A percentile compares a stretch with the other conserved stretches of the same genome.
Conservation (phyloP, 2,888 invertebrate genomes). For the Conops quadrifasciatus region DNA sequence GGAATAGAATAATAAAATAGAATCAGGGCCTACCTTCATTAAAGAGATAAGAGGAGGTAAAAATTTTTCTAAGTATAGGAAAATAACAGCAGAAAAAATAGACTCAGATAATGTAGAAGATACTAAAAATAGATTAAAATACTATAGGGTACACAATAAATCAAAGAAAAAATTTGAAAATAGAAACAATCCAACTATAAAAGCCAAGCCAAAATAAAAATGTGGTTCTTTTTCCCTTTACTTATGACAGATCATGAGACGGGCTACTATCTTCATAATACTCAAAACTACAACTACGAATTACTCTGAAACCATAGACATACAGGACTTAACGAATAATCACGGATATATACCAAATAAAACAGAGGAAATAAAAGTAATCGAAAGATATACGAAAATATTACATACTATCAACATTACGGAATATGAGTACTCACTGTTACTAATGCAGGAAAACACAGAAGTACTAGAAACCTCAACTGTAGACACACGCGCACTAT, state of each 20-base stretch:
- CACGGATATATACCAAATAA: constrained; percentile 42
- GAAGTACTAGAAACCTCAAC: constrained; percentile 16
- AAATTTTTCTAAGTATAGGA: constrained; percentile 43
- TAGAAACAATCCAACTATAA: constrained; percentile 36
- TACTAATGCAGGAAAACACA: constrained; percentile 36
- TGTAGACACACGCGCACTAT: constrained; percentile 29
- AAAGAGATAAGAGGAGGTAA: constrained; percentile 40
- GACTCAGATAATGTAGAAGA: constrained; percentile 39
- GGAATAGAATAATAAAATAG: constrained; percentile 37
- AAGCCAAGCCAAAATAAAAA: no score
- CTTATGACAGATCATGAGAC: constrained; percentile 1
- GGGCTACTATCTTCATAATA: constrained; percentile 22
- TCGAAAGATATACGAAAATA: constrained; percentile 39
- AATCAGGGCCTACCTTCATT: constrained; percentile 30
- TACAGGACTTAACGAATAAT: constrained; percentile 40
- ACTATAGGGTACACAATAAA: constrained; percentile 41
- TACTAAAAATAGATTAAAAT: constrained; percentile 38
- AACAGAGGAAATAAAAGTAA: constrained; percentile 34
- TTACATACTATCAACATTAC: constrained; percentile 41
- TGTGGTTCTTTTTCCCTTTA: constrained; percentile 21
- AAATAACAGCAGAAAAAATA: constrained; percentile 35
- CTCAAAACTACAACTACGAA: no score
- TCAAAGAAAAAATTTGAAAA: constrained; percentile 40
- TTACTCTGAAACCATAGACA: constrained; percentile 39
- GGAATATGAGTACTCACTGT: constrained; percentile 33